Evolutionary conservation across 2,888 invertebrate genomes (phyloP), one percentile per base, ranked within the genome.

Genomic region (Monoplex corrugatus): DNA sequence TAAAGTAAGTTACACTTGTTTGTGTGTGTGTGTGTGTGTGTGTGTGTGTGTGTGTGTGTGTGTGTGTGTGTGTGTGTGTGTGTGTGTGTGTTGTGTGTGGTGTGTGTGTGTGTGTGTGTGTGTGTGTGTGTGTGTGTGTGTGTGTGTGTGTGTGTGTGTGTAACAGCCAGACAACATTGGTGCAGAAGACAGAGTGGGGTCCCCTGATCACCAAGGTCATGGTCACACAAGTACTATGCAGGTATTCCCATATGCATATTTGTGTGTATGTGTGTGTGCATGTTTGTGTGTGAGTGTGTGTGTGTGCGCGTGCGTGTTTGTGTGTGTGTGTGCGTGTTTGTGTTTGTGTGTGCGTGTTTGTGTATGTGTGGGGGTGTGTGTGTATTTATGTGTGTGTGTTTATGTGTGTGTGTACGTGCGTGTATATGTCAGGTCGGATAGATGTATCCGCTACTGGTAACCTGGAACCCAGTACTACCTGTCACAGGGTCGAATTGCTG

Each of bases 1-100:
- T 50, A 50, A 50, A 50, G 19, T 13, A 13, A 13, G 50, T 50
- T 8, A 13, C 50, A 50, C 50, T 50, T 50, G 50, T 50, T 8
- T 50, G 50, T 50, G 50, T 50, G 50, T 13, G 50, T 50, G 50
- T 50, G 50, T 50, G 50, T 13, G 50, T 50, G 50, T 50, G 50
- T 50, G 82, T 82, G 82, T 82, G 82, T 32, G 35, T 82, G 82
- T 82, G 40, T 38, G 82, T 82, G 82, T 40, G 40, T 82, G 82
- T 82, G 40, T 82, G 82, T 82, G 40, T 82, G 82, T 82, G 40
- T 38, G 82, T 43, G n/a, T 40, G 32, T 86, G 40, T 86, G n/a
- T 86, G 40, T n/a, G 38, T 68, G 68, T 5, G 19, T 5, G 19
- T 68, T 68, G 68, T 10, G 68, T 68, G 5, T 68, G 68, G 19